A percentile compares a stretch with the other conserved stretches of the same genome.
Evolutionary conservation across 64 coral and sea anemone genomes (phyloP).

Genomic region (Acropora tenuis): DNA sequence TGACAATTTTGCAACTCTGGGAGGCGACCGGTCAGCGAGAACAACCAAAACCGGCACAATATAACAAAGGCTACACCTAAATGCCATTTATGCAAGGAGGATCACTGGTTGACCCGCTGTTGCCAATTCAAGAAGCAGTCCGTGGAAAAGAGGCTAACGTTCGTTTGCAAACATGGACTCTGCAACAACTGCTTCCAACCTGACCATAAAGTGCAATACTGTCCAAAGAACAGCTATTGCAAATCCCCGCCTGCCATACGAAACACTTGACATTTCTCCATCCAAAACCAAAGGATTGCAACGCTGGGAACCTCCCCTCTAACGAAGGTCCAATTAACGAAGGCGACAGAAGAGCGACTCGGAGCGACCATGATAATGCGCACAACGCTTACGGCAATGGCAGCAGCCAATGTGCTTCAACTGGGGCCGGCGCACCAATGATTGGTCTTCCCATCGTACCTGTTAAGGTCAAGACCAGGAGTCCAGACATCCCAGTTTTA

Average conservation of each 20-base stretch:
- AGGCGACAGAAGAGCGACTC: not conserved
- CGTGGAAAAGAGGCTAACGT: conserved; percentile 5
- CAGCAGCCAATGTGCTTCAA: not conserved
- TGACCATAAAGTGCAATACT: conserved; percentile 31
- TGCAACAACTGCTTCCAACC: conserved; percentile 56
- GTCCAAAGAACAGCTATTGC: conserved; percentile 63
- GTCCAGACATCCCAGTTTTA: not conserved
- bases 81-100: conserved; percentile 15
- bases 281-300: not conserved
- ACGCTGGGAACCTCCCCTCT: not conserved
- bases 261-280: conserved; percentile 69
- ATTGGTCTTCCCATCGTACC: conserved; percentile 15
- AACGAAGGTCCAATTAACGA: not conserved
- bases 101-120: conserved; percentile 62
- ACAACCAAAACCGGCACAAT: too few species aligned
- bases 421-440: not conserved
- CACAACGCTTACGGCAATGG: conserved; percentile 10
- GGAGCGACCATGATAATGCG: not conserved
- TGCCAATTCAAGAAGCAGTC: conserved; percentile 40
- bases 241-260: conserved; percentile 17
- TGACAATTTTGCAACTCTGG: too few species aligned
- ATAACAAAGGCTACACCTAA: not conserved
- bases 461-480: conserved; percentile 37
- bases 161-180: conserved; percentile 41
- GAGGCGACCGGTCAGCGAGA: too few species aligned